Conservation (phyloP, 2,888 invertebrate species). For the Lycia hirtaria region DNA sequence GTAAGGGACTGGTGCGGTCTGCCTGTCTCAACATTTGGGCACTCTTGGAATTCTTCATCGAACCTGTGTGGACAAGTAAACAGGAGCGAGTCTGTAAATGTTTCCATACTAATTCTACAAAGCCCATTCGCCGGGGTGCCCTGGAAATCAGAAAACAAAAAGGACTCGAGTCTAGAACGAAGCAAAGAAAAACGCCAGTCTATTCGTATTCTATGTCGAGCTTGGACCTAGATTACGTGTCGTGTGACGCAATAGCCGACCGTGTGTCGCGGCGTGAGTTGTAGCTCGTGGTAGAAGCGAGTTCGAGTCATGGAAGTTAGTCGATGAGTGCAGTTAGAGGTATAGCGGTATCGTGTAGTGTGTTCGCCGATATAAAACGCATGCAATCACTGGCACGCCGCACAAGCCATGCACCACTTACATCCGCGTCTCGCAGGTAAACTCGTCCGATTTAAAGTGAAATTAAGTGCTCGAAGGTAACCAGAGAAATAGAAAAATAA, state of each 20-base stretch:
- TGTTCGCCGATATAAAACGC: conserved; percentile 67
- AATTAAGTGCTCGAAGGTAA: conserved; percentile 67
- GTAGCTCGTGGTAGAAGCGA: conserved; percentile 55
- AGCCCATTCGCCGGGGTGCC: conserved; percentile 51
- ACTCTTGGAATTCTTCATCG: conserved; percentile 88
- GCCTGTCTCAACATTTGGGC: conserved; percentile 88
- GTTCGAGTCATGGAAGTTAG: conserved; percentile 51
- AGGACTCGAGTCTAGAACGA: conserved; percentile 51
- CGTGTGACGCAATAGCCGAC: conserved; percentile 51
- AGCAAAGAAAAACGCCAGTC: conserved; percentile 56
- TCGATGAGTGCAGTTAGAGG: conserved; percentile 59
- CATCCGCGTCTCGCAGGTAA: conserved; percentile 65
- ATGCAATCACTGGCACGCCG: conserved; percentile 75
- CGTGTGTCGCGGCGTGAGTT: conserved; percentile 49
- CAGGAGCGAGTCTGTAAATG: conserved; percentile 71
- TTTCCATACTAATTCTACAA: conserved; percentile 54
- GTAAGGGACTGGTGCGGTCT: conserved; percentile 87
- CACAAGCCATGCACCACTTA: conserved; percentile 84
- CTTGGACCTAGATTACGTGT: conserved; percentile 46
- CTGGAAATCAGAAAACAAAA: conserved; percentile 50
- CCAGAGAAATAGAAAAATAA: conserved; percentile 66
- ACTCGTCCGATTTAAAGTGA: conserved; percentile 59
- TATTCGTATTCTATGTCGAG: conserved; percentile 45
- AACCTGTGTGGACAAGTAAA: conserved; percentile 85
- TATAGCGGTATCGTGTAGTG: conserved; percentile 45